Conservation (phyloP, 2,797 vertebrate species). For the Sciurus carolinensis region DNA sequence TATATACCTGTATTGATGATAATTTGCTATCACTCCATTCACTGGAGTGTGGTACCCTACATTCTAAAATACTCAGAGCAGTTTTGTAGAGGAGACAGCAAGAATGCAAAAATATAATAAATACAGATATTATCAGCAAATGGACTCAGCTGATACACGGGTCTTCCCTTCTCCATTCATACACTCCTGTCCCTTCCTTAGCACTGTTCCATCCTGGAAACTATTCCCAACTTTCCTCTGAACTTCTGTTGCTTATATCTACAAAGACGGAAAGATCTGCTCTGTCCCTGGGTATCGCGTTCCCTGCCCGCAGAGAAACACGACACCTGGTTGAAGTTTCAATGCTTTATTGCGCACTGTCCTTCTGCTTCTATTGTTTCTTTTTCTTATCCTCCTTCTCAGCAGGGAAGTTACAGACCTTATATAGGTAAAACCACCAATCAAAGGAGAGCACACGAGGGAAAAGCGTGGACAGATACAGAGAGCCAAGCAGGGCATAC, state of each 20-base stretch:
- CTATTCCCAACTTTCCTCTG: neutral
- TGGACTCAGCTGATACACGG: neutral
- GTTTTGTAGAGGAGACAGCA: neutral
- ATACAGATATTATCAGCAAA: neutral
- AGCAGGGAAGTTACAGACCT: too few relatives aligned
- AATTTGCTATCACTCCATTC: neutral
- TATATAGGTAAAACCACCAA: too few relatives aligned
- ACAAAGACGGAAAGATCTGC: constrained; percentile 19
- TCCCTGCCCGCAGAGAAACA: too few relatives aligned
- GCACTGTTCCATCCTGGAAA: neutral
- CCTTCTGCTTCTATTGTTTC: too few relatives aligned
- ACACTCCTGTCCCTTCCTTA: neutral
- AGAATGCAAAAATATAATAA: neutral
- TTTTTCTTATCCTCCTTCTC: too few relatives aligned
- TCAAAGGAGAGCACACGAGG: too few relatives aligned
- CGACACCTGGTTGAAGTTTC: too few relatives aligned
- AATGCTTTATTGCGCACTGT: too few relatives aligned
- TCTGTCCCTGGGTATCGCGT: neutral
- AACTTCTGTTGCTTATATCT: neutral
- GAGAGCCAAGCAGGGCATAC: too few relatives aligned
- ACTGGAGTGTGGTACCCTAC: neutral
- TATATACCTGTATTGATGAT: neutral
- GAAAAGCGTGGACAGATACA: too few relatives aligned
- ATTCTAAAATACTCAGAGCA: constrained; percentile 6
- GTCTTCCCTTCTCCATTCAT: neutral